Percentiles rank a stretch among this genome's conserved stretches.
phyloP scores from a whole-genome alignment of 2,888 invertebrate genomes.

The Apamea crenata region DNA sequence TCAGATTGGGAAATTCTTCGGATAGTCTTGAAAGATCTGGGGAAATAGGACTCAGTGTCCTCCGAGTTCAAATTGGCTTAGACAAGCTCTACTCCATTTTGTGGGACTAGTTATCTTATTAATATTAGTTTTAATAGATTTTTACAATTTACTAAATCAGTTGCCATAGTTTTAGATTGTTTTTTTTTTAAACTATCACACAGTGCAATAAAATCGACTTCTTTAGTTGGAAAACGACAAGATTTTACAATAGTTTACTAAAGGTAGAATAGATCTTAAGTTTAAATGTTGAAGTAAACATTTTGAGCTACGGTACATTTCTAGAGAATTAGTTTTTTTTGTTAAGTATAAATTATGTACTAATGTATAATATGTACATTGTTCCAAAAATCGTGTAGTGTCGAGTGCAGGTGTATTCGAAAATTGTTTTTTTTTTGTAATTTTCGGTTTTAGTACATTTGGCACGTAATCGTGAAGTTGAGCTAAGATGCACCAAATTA shows the following conservation, averaged over 20 bases:
- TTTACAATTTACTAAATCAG: slow-evolving; percentile 15
- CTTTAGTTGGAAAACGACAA: slow-evolving; percentile 74
- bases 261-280: slow-evolving; percentile 82
- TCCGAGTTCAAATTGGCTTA: no score
- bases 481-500: slow-evolving; percentile 78
- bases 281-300: slow-evolving; percentile 83
- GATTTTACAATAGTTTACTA: slow-evolving; percentile 75
- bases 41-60: no score
- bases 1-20: no score
- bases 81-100: no score
- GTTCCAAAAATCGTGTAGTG: slow-evolving; percentile 84
- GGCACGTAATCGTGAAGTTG: slow-evolving; percentile 84
- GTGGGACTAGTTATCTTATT: no score
- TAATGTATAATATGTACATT: slow-evolving; percentile 87
- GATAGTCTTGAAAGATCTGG: no score
- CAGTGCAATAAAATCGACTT: slow-evolving; percentile 62
- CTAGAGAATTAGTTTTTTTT: slow-evolving; percentile 79
- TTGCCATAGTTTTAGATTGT: slow-evolving; percentile 27
- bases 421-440: slow-evolving; percentile 63
- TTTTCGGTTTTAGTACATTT: slow-evolving; percentile 75
- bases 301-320: slow-evolving; percentile 86
- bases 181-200: slow-evolving; percentile 56
- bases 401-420: slow-evolving; percentile 73
- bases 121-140: slow-evolving; percentile 31
- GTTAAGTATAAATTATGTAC: slow-evolving; percentile 75